These are phyloP conservation scores for Turnix velox DNA, from an alignment of 2,113 vertebrate species.

Conservation along the genomic window DNA sequence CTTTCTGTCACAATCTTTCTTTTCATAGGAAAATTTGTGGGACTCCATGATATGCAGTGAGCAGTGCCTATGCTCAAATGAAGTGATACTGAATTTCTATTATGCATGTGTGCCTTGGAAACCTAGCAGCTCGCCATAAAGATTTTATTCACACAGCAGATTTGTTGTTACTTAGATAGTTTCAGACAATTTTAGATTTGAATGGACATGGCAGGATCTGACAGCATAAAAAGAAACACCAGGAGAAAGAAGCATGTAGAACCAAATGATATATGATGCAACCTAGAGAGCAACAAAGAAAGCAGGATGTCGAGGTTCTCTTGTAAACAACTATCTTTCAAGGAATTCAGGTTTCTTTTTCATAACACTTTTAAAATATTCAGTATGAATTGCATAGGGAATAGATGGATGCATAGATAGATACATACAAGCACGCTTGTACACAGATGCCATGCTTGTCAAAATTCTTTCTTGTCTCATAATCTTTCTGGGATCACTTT, in stretches of 20 bases:
- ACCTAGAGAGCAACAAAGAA: constrained; percentile 64
- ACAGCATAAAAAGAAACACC: constrained; percentile 75
- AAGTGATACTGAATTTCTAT: constrained; percentile 78
- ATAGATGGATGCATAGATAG: constrained; percentile 48
- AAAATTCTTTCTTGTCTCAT: constrained; percentile 25
- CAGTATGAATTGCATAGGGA: constrained; percentile 48
- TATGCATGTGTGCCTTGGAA: constrained; percentile 78
- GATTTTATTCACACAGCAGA: constrained; percentile 80
- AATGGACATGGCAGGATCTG: constrained; percentile 78
- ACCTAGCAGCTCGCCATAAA: constrained; percentile 76
- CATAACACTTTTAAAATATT: constrained; percentile 58
- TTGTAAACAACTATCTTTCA: constrained; percentile 63
- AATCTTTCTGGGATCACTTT: constrained; percentile 45
- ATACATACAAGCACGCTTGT: background rate
- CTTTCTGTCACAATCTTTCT: constrained; percentile 69
- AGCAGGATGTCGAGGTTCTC: constrained; percentile 46
- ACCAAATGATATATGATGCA: constrained; percentile 72
- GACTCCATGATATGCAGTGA: constrained; percentile 70
- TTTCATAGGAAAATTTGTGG: constrained; percentile 72
- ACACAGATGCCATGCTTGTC: constrained; percentile 28
- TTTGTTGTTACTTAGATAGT: constrained; percentile 79
- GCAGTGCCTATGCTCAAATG: constrained; percentile 65
- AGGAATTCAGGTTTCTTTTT: constrained; percentile 52
- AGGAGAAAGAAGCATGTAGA: constrained; percentile 67
- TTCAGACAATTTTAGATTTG: constrained; percentile 79